Base-by-base conservation (phyloP, 2,113 vertebrate genomes). In the Gambusia affinis region DNA sequence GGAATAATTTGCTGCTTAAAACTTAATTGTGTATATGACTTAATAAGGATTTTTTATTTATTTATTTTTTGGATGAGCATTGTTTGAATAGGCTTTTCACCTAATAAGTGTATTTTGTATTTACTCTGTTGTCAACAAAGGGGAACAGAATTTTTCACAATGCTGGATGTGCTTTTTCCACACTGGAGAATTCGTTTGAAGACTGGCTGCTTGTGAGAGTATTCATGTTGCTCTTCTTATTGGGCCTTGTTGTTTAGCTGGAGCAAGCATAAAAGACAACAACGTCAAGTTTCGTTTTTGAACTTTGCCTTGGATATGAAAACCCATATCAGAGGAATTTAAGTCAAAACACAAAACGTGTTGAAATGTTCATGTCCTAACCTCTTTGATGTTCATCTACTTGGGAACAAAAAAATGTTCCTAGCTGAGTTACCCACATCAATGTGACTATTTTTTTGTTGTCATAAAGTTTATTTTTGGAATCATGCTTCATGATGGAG, bases 381-480 rank as follows among this genome's bases (percentile, higher is more conserved):
- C 64, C 30, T 77, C 30, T 72, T 60, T 61, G 80, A 30, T 28
- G 3, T 66, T 78, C 63, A 24, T 76, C 31, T 39, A 2, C 33
- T 60, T 37, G 27, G 14, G 15, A 72, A 57, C 68, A 61, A 33
- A 61, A 67, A 28, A 7, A 0, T 64, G 30, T 30, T 57, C 42
- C 30, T 73, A 67, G 24, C 37, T 68, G 27, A 64, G 42, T 80
- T 65, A 80, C 68, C 75, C 60, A 68, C 67, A 71, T 57, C 81
- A 64, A 15, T n/a, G 27, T 27, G 64, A 72, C 44, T 73, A 14
- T 37, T 80, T 68, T 64, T 57, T 65, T 61, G 64, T 60, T 51
- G 61, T 70, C 72, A 27, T 35, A 27, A 80, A 77, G 29, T 11
- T 60, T 70, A 73, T 85, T 84, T 83, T 80, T 78, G 24, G 64